Percentiles rank a stretch among this genome's conserved stretches.
Evolutionary conservation across 2,888 invertebrate species (phyloP).

Genomic region (Ceriagrion tenellum): DNA sequence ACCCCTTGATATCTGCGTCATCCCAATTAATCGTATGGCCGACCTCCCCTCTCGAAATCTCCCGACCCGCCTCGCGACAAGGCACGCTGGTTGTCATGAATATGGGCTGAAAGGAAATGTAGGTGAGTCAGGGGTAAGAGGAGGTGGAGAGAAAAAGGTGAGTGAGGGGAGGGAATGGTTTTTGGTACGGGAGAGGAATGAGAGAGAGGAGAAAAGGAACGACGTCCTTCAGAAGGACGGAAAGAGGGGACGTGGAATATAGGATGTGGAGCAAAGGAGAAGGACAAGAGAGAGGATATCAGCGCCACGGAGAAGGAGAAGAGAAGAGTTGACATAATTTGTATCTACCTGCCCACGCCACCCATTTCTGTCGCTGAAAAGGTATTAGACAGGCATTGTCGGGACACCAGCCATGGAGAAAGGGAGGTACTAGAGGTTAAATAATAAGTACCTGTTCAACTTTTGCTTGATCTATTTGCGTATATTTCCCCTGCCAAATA

Average conservation of each 20-base stretch:
- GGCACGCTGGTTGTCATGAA: not conserved
- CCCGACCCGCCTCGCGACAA: not conserved
- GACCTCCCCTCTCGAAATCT: no score
- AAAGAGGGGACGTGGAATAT: not conserved
- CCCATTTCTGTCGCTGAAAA: no score
- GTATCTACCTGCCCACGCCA: no score
- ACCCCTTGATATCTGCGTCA: not conserved
- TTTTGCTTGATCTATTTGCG: no score
- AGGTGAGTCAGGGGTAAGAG: not conserved
- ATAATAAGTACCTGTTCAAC: no score
- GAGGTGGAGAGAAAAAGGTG: not conserved
- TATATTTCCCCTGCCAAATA: no score
- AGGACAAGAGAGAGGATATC: not conserved
- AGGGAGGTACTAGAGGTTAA: no score
- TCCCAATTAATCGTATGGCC: constrained; percentile 18
- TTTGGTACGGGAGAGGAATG: no score
- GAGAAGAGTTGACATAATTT: no score
- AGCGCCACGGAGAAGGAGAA: no score
- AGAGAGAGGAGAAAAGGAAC: not conserved
- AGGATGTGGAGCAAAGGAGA: not conserved
- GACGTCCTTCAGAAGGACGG: not conserved
- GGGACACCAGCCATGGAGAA: no score
- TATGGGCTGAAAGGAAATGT: constrained; percentile 12
- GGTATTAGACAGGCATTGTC: no score
- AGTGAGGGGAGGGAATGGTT: not conserved